Conservation (phyloP, 2,888 invertebrate species). For the Drosophila koepferae region DNA sequence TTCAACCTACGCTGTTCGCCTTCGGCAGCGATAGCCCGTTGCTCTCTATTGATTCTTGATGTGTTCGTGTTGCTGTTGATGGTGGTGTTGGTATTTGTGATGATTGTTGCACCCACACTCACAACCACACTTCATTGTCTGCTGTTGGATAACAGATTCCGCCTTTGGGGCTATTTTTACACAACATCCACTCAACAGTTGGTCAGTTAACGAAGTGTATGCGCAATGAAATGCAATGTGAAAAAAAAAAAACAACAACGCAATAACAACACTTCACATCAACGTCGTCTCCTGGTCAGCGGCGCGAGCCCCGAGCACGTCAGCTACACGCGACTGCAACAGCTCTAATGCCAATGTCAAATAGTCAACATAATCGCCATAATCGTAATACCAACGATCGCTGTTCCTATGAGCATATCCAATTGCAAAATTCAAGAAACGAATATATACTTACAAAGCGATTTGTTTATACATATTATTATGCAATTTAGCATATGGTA, state of each 20-base stretch:
- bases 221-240: constrained; percentile 55
- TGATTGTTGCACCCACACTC: constrained; percentile 10
- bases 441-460: constrained; percentile 15
- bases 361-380: constrained; percentile 13
- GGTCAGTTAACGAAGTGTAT: constrained; percentile 52
- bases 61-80: neutral
- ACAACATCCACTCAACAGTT: constrained; percentile 60
- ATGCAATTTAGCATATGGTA: constrained; percentile 25
- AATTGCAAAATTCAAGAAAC: neutral
- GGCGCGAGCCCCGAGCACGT: constrained; percentile 52
- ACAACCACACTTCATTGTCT: constrained; percentile 19
- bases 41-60: constrained; percentile 28
- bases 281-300: constrained; percentile 11
- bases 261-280: neutral
- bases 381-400: constrained; percentile 1
- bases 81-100: neutral
- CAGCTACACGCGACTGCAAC: constrained; percentile 51
- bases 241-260: neutral
- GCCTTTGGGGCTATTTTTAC: constrained; percentile 30
- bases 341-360: constrained; percentile 29
- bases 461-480: constrained; percentile 21
- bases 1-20: constrained; percentile 2
- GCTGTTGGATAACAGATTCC: constrained; percentile 62
- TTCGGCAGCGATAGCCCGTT: neutral
- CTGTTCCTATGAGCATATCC: neutral